phyloP scores from a whole-genome alignment of 2,113 vertebrate genomes.

The Panurus biarmicus region DNA sequence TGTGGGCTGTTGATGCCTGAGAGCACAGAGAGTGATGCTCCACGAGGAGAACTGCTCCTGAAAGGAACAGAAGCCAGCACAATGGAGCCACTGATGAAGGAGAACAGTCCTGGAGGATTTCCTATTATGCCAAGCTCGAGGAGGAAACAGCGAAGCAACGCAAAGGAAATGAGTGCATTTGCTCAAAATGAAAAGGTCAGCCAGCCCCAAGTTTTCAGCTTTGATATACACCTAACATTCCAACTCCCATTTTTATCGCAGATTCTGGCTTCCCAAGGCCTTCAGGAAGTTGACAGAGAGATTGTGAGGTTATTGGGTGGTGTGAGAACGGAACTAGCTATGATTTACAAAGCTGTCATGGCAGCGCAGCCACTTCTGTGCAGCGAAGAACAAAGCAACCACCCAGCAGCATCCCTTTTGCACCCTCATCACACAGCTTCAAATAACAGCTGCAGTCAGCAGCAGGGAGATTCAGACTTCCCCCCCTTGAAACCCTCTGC shows the following conservation, averaged over 20 bases:
- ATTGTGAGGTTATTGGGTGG: slow-evolving; percentile 36
- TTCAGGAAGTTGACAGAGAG: slow-evolving; percentile 40
- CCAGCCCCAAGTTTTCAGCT: slow-evolving; percentile 14
- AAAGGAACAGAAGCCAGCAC: background rate
- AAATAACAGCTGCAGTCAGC: background rate
- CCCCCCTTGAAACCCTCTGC: background rate
- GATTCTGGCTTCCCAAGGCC: slow-evolving; percentile 38
- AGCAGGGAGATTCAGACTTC: background rate
- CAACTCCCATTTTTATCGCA: slow-evolving; percentile 41
- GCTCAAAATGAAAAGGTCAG: slow-evolving; percentile 49
- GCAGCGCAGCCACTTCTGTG: background rate
- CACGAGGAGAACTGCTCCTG: background rate
- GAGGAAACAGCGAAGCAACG: slow-evolving; percentile 28
- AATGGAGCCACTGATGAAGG: slow-evolving; percentile 35
- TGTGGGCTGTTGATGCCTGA: background rate
- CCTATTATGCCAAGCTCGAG: slow-evolving; percentile 14
- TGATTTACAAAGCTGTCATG: slow-evolving; percentile 34
- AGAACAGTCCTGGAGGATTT: slow-evolving; percentile 55
- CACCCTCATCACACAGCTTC: background rate
- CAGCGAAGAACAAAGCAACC: background rate
- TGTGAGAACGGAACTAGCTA: slow-evolving; percentile 45
- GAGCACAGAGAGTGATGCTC: background rate
- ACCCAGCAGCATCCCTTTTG: background rate
- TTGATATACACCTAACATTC: background rate
- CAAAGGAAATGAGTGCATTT: slow-evolving; percentile 51